Evolutionary conservation across 2,113 vertebrate species (phyloP).

Genomic region (Neopipo cinnamomea): DNA sequence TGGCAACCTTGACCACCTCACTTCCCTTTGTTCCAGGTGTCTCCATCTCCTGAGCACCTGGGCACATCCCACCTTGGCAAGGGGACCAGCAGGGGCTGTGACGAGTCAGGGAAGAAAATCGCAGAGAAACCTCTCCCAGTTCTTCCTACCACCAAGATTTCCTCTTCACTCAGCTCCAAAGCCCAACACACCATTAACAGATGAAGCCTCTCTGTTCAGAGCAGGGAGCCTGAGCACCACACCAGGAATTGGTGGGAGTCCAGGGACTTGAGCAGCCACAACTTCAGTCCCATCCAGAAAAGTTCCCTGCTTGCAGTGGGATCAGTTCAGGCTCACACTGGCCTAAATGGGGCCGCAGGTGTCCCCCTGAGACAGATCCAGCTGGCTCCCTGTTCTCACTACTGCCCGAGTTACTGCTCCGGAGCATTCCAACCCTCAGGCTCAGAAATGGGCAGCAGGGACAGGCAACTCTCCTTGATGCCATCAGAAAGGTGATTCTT

Average conservation of each 20-base stretch:
- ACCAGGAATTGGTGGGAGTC: not conserved
- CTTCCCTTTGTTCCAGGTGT: not conserved
- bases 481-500: not conserved
- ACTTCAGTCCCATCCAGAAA: not conserved
- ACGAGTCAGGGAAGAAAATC: not conserved
- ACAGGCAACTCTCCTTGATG: accelerated
- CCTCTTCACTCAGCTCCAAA: not conserved
- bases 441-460: not conserved
- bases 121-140: not conserved
- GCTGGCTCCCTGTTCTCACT: not conserved
- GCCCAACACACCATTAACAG: not conserved
- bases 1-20: not conserved
- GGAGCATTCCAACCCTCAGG: not conserved
- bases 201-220: not conserved
- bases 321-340: accelerated
- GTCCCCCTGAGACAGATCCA: not conserved
- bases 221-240: not conserved
- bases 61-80: not conserved
- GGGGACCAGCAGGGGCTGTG: not conserved
- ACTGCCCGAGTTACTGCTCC: not conserved
- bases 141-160: not conserved
- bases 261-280: not conserved
- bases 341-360: not conserved
- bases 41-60: not conserved
- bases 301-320: not conserved